phyloP scores from a whole-genome alignment of 2,113 vertebrate genomes.

The Trachemys scripta region DNA sequence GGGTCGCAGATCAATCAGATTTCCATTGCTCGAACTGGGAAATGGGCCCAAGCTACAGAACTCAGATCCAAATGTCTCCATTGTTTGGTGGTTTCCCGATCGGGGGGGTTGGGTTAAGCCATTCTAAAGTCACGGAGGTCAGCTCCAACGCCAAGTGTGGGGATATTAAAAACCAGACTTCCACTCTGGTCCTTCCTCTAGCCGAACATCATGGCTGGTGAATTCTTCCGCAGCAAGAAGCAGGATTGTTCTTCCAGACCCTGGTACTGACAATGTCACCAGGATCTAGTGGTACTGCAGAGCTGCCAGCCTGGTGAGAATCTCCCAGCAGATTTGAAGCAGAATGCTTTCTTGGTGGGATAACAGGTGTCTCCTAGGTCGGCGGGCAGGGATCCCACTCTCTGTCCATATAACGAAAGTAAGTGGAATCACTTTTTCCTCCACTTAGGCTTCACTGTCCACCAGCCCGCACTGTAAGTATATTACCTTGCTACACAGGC shows the following conservation, averaged over 20 bases:
- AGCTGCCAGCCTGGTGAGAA: not conserved
- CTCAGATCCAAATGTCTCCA: not conserved
- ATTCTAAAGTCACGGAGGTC: not conserved
- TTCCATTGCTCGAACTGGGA: not conserved
- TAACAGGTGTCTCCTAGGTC: not conserved
- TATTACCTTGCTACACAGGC: not conserved
- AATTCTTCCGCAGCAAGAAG: not conserved
- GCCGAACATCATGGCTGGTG: not conserved
- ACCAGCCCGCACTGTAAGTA: not conserved
- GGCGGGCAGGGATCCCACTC: not conserved
- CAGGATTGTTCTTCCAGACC: not conserved
- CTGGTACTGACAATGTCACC: not conserved
- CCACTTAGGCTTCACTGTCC: not conserved
- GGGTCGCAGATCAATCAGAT: not conserved
- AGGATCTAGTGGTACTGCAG: not conserved
- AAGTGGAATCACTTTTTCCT: not conserved
- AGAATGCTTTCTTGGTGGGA: not conserved
- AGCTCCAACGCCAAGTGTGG: not conserved
- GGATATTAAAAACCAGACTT: not conserved
- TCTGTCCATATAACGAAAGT: not conserved
- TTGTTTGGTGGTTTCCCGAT: not conserved
- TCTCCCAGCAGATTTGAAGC: not conserved
- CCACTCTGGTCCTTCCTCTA: not conserved
- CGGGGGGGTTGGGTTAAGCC: not conserved
- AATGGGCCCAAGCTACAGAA: not conserved